Conservation (phyloP, 2,888 invertebrate genomes). For the Calephelis perditalis region DNA sequence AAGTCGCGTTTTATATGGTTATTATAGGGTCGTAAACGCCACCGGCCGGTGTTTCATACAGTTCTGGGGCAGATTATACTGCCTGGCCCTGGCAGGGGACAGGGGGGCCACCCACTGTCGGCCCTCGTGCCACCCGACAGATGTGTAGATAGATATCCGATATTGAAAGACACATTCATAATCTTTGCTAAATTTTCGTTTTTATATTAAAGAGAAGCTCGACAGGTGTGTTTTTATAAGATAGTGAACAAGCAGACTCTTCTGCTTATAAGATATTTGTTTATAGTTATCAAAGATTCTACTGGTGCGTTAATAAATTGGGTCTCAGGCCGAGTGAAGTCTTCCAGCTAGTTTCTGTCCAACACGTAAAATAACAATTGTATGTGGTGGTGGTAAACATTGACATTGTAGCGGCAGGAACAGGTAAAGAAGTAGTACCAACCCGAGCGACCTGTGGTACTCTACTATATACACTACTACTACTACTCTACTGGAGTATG, state of each 20-base stretch:
- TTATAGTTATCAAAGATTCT: no score
- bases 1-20: slow-evolving; percentile 78
- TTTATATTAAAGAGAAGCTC: slow-evolving; percentile 64
- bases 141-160: slow-evolving; percentile 73
- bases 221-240: slow-evolving; percentile 8
- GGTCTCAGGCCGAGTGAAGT: no score
- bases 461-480: no score
- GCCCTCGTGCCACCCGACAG: slow-evolving; percentile 70
- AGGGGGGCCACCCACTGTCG: slow-evolving; percentile 57
- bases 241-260: neutral
- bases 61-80: slow-evolving; percentile 72
- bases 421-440: no score
- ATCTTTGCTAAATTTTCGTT: slow-evolving; percentile 66
- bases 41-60: slow-evolving; percentile 76
- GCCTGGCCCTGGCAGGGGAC: slow-evolving; percentile 52
- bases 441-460: no score
- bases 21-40: slow-evolving; percentile 77
- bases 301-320: no score
- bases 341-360: no score
- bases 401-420: no score
- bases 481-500: no score
- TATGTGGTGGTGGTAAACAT: no score
- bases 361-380: no score
- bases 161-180: slow-evolving; percentile 77
- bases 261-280: no score